Evolutionary conservation across 2,797 vertebrate genomes (phyloP), one percentile per base, ranked within the genome.

Genomic region (Threskiornis aethiopicus): DNA sequence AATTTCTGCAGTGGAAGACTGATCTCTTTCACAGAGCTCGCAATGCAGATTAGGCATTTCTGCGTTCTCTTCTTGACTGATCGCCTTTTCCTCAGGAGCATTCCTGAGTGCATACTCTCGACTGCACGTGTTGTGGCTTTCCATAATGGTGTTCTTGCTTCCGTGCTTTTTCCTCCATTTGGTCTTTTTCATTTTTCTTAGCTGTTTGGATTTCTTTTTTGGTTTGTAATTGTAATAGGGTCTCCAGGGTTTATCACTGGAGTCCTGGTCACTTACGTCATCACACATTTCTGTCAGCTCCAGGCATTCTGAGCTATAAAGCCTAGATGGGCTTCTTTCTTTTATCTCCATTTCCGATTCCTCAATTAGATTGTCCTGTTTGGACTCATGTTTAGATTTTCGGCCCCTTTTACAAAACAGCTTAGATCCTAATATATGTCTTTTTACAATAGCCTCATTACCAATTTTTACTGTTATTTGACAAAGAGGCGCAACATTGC

Each of bases 391-490:
- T 91, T 97, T 98, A 88, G 98, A 95, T 94, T 97, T 97, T 92
- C 97, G 96, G 1, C 98, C 98, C 92, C 98, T 98, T 95, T 98
- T 99, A 91, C 99, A 99, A 90, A 99, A 99, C 51, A 99, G 89
- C 76, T 99, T 99, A 11, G 99, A 99, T 54, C 99, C 99, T 59
- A 99, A 99, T 96, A 99, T 99, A 67, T 98, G 99, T 85, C 99
- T 99, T 82, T 99, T 99, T 79, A 99, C 99, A 77, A 99, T 99
- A 89, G 99, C 99, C 96, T 99, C 99, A 3, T 99, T 99, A 84
- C 99, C 99, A 20, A 99, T 99, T 98, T 99, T 99, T 66, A 99
- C 99, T 35, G 99, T 99, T 97, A 99, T 99, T 96, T 99, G 99
- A 98, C 99, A 99, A 55, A 99, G 99, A 12, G 99, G 99, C 2